phyloP scores from a whole-genome alignment of 64 coral and sea anemone genomes.

The Pachyseris speciosa region DNA sequence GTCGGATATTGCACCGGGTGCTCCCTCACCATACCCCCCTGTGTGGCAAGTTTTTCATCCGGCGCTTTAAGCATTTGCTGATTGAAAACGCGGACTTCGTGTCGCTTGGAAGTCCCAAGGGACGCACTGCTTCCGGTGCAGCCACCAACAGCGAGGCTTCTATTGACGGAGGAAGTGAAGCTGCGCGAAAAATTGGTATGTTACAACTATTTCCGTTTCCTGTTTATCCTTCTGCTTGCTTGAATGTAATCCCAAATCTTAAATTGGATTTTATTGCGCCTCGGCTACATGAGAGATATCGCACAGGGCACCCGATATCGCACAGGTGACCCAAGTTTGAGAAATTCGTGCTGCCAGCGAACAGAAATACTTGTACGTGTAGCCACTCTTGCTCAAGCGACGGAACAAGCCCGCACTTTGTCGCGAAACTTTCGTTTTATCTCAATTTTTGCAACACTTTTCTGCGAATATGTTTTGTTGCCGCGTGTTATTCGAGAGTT shows the following conservation, averaged over 20 bases:
- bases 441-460: no score
- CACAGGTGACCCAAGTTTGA: no score
- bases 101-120: slow-evolving; percentile 82
- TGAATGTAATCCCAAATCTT: neutral
- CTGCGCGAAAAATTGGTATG: slow-evolving; percentile 34
- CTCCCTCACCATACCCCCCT: slow-evolving; percentile 93
- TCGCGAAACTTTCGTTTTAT: no score
- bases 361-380: no score
- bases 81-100: slow-evolving; percentile 98
- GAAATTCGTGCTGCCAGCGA: no score
- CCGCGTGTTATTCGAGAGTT: no score
- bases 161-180: slow-evolving; percentile 31
- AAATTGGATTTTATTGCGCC: neutral
- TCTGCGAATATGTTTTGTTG: no score
- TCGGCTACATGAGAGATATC: no score
- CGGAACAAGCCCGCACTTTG: no score
- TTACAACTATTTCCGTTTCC: neutral
- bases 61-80: slow-evolving; percentile 93
- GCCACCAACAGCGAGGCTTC: slow-evolving; percentile 37
- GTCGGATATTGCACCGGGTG: slow-evolving; percentile 84
- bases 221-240: neutral
- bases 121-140: slow-evolving; percentile 23
- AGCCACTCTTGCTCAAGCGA: no score
- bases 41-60: slow-evolving; percentile 95
- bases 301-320: no score